Conservation (phyloP, 2,888 invertebrate genomes). For the Catocala sponsa region DNA sequence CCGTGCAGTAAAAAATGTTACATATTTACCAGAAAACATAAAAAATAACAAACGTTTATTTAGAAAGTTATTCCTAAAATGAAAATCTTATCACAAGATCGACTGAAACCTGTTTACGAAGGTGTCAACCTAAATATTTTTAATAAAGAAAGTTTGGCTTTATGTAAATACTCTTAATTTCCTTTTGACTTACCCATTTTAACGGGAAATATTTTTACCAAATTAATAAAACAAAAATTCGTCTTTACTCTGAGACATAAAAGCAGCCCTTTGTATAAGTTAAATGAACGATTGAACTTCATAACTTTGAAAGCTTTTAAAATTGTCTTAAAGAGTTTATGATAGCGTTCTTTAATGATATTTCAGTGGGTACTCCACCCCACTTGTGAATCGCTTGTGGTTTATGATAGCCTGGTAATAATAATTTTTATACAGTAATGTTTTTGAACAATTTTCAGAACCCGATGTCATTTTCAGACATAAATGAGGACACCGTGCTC, state of each 20-base stretch:
- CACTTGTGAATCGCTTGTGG: not conserved
- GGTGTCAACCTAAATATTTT: slow-evolving; percentile 2
- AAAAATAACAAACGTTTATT: too few relatives aligned
- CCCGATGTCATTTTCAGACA: too few relatives aligned
- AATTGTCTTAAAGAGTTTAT: slow-evolving; percentile 15
- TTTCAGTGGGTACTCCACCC: not conserved
- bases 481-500: too few relatives aligned
- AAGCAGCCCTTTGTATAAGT: slow-evolving; percentile 10
- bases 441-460: too few relatives aligned
- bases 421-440: not conserved
- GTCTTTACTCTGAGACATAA: not conserved
- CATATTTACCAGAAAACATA: too few relatives aligned
- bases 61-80: too few relatives aligned
- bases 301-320: slow-evolving; percentile 16
- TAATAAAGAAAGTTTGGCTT: not conserved
- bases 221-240: not conserved
- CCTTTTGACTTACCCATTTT: not conserved
- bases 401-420: slow-evolving; percentile 11
- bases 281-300: slow-evolving; percentile 10
- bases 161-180: not conserved
- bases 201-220: not conserved
- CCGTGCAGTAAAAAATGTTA: too few relatives aligned
- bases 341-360: slow-evolving; percentile 7
- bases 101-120: not conserved
- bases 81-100: too few relatives aligned